Conservation (phyloP, 2,888 invertebrate genomes). For the Cosmopolites sordidus region DNA sequence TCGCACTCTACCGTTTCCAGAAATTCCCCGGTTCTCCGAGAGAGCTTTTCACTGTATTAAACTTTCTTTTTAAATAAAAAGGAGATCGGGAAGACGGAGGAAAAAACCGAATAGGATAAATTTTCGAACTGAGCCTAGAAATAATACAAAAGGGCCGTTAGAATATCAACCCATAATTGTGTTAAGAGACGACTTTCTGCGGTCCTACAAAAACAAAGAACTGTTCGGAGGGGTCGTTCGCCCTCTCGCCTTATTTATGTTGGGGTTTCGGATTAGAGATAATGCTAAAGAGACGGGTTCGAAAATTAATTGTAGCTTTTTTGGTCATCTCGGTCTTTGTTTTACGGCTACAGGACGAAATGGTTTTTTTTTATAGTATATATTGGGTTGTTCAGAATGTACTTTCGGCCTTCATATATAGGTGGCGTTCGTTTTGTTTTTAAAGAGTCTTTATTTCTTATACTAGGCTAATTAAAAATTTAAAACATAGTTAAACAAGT, state of each 20-base stretch:
- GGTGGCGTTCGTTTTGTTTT: no score
- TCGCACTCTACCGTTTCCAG: conserved; percentile 11
- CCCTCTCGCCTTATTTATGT: not conserved
- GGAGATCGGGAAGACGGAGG: not conserved
- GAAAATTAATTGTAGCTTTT: not conserved
- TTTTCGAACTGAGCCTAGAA: conserved; percentile 13
- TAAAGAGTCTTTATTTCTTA: no score
- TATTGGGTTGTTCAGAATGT: no score
- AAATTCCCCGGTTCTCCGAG: conserved; percentile 2
- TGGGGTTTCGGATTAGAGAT: not conserved
- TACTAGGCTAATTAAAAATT: no score
- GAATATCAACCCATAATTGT: conserved; percentile 1
- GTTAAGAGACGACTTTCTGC: not conserved
- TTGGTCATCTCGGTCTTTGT: not conserved
- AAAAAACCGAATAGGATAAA: conserved; percentile 5
- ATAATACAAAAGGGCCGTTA: conserved; percentile 14
- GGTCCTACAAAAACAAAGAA: not conserved
- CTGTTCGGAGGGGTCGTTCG: not conserved
- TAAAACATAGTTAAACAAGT: no score
- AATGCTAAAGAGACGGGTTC: not conserved
- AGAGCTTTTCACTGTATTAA: conserved; percentile 21
- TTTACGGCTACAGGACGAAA: no score
- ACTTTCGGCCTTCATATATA: no score
- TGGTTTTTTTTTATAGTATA: no score
- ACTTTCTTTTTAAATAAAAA: conserved; percentile 16